phyloP scores from a whole-genome alignment of 2,797 vertebrate species.

The Tympanoctomys barrerae region DNA sequence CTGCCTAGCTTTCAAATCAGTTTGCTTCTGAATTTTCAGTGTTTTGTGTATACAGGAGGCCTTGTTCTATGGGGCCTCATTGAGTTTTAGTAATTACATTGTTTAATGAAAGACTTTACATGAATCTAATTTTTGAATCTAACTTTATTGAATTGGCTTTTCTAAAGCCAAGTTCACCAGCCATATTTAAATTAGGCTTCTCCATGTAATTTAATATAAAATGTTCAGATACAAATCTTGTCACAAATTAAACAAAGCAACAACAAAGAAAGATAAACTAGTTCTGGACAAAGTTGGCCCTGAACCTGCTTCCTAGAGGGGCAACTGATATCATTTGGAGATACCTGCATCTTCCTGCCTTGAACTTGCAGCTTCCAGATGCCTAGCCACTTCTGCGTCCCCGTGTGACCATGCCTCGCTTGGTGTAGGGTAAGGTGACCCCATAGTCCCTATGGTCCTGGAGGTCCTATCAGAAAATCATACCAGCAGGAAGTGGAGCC shows the following conservation, averaged over 20 bases:
- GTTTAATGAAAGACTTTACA: neutral
- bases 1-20: neutral
- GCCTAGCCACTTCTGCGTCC: too few relatives aligned
- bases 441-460: neutral
- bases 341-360: neutral
- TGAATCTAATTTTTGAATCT: slow-evolving; percentile 2
- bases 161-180: neutral
- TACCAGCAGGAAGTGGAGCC: fast-evolving
- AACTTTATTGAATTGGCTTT: neutral
- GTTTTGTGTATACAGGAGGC: fast-evolving
- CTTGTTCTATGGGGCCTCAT: neutral
- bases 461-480: fast-evolving
- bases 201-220: neutral
- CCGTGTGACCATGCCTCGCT: fast-evolving
- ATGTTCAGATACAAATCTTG: neutral
- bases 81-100: neutral
- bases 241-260: neutral
- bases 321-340: neutral
- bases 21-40: neutral
- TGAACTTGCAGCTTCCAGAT: neutral
- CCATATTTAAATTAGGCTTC: neutral
- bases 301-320: neutral
- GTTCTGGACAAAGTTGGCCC: neutral
- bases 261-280: neutral
- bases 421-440: neutral